Base-by-base conservation (phyloP, 2,888 invertebrate genomes). In the Unio pictorum region DNA sequence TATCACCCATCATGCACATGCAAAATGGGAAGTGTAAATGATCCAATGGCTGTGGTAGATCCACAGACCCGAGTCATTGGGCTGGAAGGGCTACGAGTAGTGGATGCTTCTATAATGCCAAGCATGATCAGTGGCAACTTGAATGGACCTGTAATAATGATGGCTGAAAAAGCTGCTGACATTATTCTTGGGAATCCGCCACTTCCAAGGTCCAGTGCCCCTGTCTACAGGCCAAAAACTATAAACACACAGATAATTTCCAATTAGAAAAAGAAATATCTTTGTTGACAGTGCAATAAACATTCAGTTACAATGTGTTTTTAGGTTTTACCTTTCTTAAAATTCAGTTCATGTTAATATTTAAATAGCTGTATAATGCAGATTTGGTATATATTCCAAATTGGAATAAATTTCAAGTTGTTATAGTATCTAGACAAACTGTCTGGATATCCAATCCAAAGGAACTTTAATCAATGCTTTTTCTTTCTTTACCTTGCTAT, bases 1-100 rank as follows among this genome's bases (percentile, higher is more conserved):
- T 95, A 96, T 87, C 96, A 96, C 88, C 94, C 93, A 0, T 94
- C 93, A 0, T 95, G 96, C 18, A 95, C 94, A 0, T 94, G 95
- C 84, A 92, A 93, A 56, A 95, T 95, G 88, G 95, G 94, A 3
- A 85, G 74, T n/a, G 74, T 71, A 3, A 81, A 83, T 28, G 91
- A 92, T 76, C 75, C 75, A 4, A 86, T 88, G 90, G 91, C 92
- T 4, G 95, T 95, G 0, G 94, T 95, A 0, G 94, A 95, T 84
- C 90, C 93, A 3, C 85, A 92, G 54, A 83, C 86, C 26, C 76
- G 78, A 61, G 89, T 90, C 5, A 74, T 85, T 26, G 93, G 93
- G 0, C 89, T 94, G 0, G 90, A 92, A 1, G 92, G 93, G 30
- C 86, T 96, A 6, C 91, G 95, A 60, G 91, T 96, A 67, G 93